phyloP scores from a whole-genome alignment of 2,113 vertebrate species.

The Brachypteracias leptosomus region DNA sequence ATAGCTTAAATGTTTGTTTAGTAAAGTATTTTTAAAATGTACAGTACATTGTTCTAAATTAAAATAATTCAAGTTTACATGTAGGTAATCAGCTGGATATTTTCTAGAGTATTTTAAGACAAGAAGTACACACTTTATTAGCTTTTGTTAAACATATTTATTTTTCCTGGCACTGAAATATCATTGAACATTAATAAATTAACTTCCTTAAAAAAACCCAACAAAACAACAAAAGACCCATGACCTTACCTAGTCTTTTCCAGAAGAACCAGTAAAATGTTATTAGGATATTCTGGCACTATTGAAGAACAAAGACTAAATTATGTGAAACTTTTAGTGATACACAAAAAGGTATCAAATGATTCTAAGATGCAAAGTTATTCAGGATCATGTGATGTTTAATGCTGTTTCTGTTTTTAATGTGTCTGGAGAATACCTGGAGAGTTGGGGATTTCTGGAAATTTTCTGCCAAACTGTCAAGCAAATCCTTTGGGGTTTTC shows the following conservation, averaged over 20 bases:
- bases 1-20: background rate
- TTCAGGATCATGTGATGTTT: background rate
- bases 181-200: background rate
- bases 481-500: background rate
- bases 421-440: background rate
- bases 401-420: background rate
- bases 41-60: background rate
- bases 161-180: background rate
- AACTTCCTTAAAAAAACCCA: background rate
- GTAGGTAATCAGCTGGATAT: background rate
- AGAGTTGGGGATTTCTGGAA: background rate
- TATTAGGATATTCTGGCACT: background rate
- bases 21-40: background rate
- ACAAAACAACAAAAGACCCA: background rate
- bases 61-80: background rate
- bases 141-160: background rate
- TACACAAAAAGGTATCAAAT: background rate
- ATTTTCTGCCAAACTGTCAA: background rate
- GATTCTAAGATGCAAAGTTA: background rate
- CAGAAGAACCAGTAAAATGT: background rate
- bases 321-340: background rate
- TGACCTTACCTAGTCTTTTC: background rate
- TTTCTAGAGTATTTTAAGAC: background rate
- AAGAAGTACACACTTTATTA: rapidly evolving
- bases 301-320: background rate